Conservation (phyloP, 2,888 invertebrate species). For the Argyresthia goedartella region DNA sequence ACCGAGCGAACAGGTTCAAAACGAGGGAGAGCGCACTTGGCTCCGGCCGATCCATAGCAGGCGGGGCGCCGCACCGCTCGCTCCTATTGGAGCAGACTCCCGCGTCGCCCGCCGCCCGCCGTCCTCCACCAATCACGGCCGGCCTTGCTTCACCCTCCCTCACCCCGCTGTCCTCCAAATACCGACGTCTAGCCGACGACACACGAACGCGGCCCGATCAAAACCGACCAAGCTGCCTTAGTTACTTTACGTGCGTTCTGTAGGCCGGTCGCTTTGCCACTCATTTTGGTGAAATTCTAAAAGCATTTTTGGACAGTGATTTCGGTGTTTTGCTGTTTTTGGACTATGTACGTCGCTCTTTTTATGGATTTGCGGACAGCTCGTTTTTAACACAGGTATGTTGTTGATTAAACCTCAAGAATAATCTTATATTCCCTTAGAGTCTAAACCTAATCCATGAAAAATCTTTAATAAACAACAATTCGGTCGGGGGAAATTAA, state of each 20-base stretch:
- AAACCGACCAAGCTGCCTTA: conserved; percentile 68
- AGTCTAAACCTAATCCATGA: not conserved
- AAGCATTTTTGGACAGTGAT: conserved; percentile 12
- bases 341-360: not conserved
- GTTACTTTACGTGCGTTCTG: conserved; percentile 62
- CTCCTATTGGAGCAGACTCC: conserved; percentile 37
- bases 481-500: conserved; percentile 38
- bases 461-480: not conserved
- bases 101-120: conserved; percentile 51
- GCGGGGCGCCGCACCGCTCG: conserved; percentile 46
- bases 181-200: conserved; percentile 39
- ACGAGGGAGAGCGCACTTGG: conserved; percentile 32
- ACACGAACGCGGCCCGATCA: conserved; percentile 66
- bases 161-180: conserved; percentile 49
- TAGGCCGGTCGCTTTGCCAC: conserved; percentile 52
- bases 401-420: not conserved
- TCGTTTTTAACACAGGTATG: not conserved
- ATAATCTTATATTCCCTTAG: not conserved
- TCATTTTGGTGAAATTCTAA: conserved; percentile 32
- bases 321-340: not conserved
- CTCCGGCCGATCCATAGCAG: conserved; percentile 24
- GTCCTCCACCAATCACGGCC: conserved; percentile 34
- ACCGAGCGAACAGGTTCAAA: conserved; percentile 32
- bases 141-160: conserved; percentile 37
- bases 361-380: not conserved